phyloP scores from a whole-genome alignment of 2,797 vertebrate genomes.

The Schizopygopsis pylzovi region DNA sequence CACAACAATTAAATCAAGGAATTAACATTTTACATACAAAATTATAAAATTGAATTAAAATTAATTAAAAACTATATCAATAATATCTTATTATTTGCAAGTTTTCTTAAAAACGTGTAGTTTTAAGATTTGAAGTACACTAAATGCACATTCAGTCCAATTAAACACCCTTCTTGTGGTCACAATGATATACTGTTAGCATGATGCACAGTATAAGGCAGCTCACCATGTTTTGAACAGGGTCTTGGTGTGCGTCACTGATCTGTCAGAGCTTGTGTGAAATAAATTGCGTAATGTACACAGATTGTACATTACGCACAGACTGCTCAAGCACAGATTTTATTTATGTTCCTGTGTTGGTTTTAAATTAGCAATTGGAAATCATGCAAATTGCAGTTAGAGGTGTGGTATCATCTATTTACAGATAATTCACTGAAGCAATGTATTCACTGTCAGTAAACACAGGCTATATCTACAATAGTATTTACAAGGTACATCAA shows the following conservation, averaged over 20 bases:
- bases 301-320: conserved; percentile 14
- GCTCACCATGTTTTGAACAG: neutral
- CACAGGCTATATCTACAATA: neutral
- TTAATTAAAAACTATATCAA: neutral
- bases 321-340: neutral
- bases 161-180: neutral
- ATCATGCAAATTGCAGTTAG: neutral
- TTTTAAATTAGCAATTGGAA: neutral
- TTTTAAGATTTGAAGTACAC: neutral
- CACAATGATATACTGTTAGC: neutral
- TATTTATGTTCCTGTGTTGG: neutral
- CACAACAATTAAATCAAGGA: neutral
- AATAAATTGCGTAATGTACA: neutral
- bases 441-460: conserved; percentile 5
- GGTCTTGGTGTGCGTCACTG: neutral
- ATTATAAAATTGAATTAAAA: neutral
- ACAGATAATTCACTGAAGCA: conserved; percentile 3
- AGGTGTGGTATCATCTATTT: conserved; percentile 25
- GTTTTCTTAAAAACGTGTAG: neutral
- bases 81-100: neutral
- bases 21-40: too few species aligned
- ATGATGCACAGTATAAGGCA: neutral
- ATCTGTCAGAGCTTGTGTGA: neutral
- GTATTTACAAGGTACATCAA: neutral
- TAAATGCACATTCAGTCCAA: neutral